Evolutionary conservation across 2,888 invertebrate species (phyloP), one percentile per base, ranked within the genome.

Genomic region (Panorpa germanica): DNA sequence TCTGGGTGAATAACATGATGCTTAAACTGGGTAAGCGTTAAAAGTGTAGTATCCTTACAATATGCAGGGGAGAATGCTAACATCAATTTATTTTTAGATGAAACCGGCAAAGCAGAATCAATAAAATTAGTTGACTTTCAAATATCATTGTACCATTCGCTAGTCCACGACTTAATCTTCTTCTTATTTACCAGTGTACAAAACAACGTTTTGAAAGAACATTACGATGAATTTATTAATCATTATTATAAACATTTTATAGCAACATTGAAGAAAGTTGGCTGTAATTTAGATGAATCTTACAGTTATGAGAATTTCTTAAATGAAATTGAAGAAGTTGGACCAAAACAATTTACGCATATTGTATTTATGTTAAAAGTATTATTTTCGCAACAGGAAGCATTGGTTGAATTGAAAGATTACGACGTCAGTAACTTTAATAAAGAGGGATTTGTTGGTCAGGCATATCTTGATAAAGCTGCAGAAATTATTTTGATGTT

Each of bases 1-100:
- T 64, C 29, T 70, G 69, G 70, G 59, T 61, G 9, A 69, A 67
- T 41, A 70, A 70, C 38, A 53, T 68, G 2, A 59, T 70, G 57
- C 47, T 68, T 9, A 48, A 54, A 31, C 52, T 53, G 31, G 54
- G 64, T 45, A 41, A 38, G 14, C 11, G 35, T 6, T n/a, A 22
- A 25, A 23, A n/a, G 8, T 12, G n/a, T n/a, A n/a, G n/a, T n/a
- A n/a, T 12, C 25, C 12, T 9, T n/a, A 22, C 4, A 7, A n/a
- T 10, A 15, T 21, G 9, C 14, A 12, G 22, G 3, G 6, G 6
- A 11, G 8, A 10, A 18, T n/a, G 8, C 13, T 13, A n/a, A 11
- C 11, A 4, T n/a, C 5, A 9, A 23, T 13, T n/a, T 11, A 11
- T 18, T 37, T 36, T 12, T 29, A 46, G 47, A 43, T 35, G 40